Evolutionary conservation across 2,113 vertebrate species (phyloP), one percentile per base, ranked within the genome.

Genomic region (Osmerus eperlanus): DNA sequence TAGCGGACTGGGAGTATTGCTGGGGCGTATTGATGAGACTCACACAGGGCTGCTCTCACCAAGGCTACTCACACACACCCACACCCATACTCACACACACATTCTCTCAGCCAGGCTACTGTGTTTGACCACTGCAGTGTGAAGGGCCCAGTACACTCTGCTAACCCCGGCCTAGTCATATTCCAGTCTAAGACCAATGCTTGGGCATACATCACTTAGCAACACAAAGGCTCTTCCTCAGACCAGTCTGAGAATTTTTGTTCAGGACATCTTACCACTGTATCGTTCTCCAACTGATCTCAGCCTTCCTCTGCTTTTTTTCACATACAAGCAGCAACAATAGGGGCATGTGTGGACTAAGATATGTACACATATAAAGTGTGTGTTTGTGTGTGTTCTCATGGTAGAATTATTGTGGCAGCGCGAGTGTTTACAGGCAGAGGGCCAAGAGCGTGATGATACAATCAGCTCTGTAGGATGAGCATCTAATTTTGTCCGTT

Each of bases 401-500:
- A 53, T 54, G 59, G 60, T 23, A 18, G 12, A 53, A 29, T 12
- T 11, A 23, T 11, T 59, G 58, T 3, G 25, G 25, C 25, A 28
- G 25, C 25, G 25, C 25, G 65, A 65, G 76, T 84, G 77, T 85
- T 87, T 81, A 61, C 75, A 82, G 76, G 72, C 75, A 28, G 65
- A 83, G 79, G 65, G 51, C 51, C 78, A 47, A 47, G 9, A 4
- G 9, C 41, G 9, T 47, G 41, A 47, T 67, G 61, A 75, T 74
- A 68, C 68, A 78, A 69, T 75, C 86, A 81, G 81, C 72, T 32
- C 18, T 29, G 61, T 32, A 70, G 79, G 83, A 78, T 74, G 29
- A 74, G 83, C 53, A 16, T 63, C 79, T 85, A 73, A 84, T 88
- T 88, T 85, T 73, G 79, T 83, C 81, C 82, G 41, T 47, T 89